Evolutionary conservation across 2,797 vertebrate genomes (phyloP), one percentile per base, ranked within the genome.

Genomic region (Paramormyrops hopkinsi): DNA sequence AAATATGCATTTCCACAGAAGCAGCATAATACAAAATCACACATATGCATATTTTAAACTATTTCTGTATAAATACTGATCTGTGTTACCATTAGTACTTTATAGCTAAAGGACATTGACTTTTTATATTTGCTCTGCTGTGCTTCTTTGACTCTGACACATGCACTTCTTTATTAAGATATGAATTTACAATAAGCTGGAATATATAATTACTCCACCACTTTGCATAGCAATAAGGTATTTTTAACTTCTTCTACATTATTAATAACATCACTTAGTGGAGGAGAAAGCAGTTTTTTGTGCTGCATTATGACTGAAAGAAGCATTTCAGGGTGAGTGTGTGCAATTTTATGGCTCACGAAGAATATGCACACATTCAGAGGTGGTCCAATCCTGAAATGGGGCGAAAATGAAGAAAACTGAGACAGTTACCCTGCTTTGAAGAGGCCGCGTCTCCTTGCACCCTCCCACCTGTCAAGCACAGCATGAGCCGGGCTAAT

Each of bases 221-320:
- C 93, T 48, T 95, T 95, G 94, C 94, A 91, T 91, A 93, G 94
- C 93, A 94, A 89, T 53, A 90, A 93, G 94, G 94, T 94, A 95
- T 95, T 95, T 95, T 95, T 95, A 95, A 93, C 94, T 91, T 93
- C 92, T 92, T 92, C 92, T 94, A 93, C 91, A 94, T 96, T 95
- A 95, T 95, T 96, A 95, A 95, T 95, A 95, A 96, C 92, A 94
- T 93, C 88, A 86, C 87, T 59, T 79, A 90, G 91, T 90, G 92
- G 91, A 76, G 53, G 89, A 90, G 89, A 89, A 84, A 91, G 90
- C 85, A 93, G 93, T 93, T 93, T 93, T 50, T 91, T 91, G 88
- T 84, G 92, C 91, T 89, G 89, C 92, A 89, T 89, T n/a, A 4
- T 37, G 11, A 37, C 25, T 53, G 83, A 50, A 69, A 17, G 59